Evolutionary conservation across 2,113 vertebrate genomes (phyloP), one percentile per base, ranked within the genome.

Genomic region (Phyllopteryx taeniolatus): DNA sequence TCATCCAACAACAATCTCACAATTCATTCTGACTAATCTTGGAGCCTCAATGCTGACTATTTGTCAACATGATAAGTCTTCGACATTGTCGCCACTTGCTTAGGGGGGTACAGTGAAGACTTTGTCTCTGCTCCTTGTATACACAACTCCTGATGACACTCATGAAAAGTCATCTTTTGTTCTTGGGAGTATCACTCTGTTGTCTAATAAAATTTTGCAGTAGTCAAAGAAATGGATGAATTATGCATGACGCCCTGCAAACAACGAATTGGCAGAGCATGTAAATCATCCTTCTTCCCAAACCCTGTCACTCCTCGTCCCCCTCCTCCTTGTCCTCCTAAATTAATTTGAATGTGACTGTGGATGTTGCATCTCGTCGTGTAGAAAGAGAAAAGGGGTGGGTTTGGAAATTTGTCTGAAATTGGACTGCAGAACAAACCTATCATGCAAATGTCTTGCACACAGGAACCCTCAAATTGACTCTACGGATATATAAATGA

Each of bases 151-250:
- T 46, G 70, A 82, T 82, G 75, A 76, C 82, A 72, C 78, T 83
- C 68, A 71, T 81, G 79, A 87, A 87, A 86, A 84, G 85, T 76
- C 81, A 76, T 85, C 78, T 88, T 88, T 86, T 89, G 83, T 82
- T 90, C 82, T 75, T 44, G 8, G 33, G 74, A 83, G 80, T 77
- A 83, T 90, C 83, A 76, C 69, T 85, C 83, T 68, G 73, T 89
- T 83, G 70, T 82, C 83, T 90, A 89, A 90, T 89, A 90, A 79
- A 89, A 91, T 91, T 81, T 83, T 70, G 75, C 68, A 75, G 80
- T 68, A 89, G 85, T 91, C 90, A 89, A 89, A 91, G 87, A 89
- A 84, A 79, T 8, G 65, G 79, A 90, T 92, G 91, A 91, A 92
- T 91, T 87, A 91, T 92, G 88, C 79, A 90, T 87, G 80, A 70